Percentiles rank a stretch among this genome's conserved stretches.
Conservation (phyloP, 2,113 vertebrate genomes). For the Herpailurus yagouaroundi region DNA sequence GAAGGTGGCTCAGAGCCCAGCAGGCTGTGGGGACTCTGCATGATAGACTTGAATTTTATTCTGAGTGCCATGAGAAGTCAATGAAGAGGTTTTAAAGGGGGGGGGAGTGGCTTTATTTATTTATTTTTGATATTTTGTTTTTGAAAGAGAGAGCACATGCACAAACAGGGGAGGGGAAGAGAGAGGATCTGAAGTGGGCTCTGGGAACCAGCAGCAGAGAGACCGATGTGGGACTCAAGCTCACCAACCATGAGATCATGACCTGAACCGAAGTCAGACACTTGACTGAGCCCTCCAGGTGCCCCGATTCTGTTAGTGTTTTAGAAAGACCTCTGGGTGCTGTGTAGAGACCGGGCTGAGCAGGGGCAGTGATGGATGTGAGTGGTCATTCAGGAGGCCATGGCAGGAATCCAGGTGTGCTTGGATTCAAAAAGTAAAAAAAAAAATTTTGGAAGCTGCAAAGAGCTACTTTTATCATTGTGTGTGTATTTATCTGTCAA, state of each 20-base stretch:
- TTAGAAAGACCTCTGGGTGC: background rate
- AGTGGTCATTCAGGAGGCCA: background rate
- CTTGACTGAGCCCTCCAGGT: no score
- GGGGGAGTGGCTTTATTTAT: no score
- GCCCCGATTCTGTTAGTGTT: background rate
- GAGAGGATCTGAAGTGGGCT: no score
- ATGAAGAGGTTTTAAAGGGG: background rate
- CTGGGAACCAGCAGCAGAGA: no score
- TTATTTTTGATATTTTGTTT: no score
- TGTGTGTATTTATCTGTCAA: background rate
- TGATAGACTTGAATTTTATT: background rate
- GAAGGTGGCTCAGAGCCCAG: background rate
- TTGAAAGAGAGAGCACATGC: no score
- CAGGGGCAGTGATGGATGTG: background rate
- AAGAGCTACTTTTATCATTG: background rate
- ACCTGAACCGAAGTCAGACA: no score
- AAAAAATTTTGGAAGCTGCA: background rate
- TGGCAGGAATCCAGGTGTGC: background rate
- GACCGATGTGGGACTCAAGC: no score
- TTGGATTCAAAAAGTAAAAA: background rate
- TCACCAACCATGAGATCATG: no score
- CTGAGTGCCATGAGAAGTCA: background rate
- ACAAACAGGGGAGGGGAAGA: no score
- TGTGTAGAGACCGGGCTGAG: background rate
- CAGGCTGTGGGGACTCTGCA: background rate